Base-by-base conservation (phyloP, 2,888 invertebrate genomes). In the Nomada ruficornis region DNA sequence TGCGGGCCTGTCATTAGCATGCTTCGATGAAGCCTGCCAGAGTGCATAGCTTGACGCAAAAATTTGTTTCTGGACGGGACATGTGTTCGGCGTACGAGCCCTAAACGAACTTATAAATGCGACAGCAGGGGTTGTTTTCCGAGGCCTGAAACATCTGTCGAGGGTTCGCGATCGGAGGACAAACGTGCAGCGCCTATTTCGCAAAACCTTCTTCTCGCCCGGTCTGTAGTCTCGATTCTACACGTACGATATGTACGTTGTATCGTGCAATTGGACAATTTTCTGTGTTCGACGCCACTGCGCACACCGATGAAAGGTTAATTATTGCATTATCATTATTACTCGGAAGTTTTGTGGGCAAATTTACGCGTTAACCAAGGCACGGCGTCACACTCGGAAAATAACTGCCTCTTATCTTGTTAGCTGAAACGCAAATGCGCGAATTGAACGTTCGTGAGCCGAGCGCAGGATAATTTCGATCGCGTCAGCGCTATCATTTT, bases 81-180 rank as follows among this genome's bases (percentile, higher is more conserved):
- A 89, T 88, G 84, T 86, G 89, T 80, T 86, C 81, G 77, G 50
- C 73, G 69, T 75, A 65, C 80, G 78, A 81, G 54, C 75, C 68
- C 87, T 52, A 69, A 70, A 73, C 82, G 76, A 64, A 15, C 42
- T 59, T 59, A 42, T 77, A 77, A 80, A 79, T 68, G 23, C 82
- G 71, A 68, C 76, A 75, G 75, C 73, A 71, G 74, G 86, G 84
- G 77, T 82, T 74, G 80, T 82, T 78, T 59, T 64, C 18, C 64
- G 9, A 36, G 65, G 57, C 54, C 42, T 10, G 76, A 55, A 88
- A 88, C 88, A 88, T 89, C 87, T 89, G 88, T 78, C 88, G 83
- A 86, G 84, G 86, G 83, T 73, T 62, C 73, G 82, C 80, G 83
- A 78, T 60, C 63, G 55, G 47, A 64, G 85, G 76, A 76, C 60